Evolutionary conservation across 2,113 vertebrate species (phyloP), one percentile per base, ranked within the genome.

Genomic region (Atractosteus spatula): DNA sequence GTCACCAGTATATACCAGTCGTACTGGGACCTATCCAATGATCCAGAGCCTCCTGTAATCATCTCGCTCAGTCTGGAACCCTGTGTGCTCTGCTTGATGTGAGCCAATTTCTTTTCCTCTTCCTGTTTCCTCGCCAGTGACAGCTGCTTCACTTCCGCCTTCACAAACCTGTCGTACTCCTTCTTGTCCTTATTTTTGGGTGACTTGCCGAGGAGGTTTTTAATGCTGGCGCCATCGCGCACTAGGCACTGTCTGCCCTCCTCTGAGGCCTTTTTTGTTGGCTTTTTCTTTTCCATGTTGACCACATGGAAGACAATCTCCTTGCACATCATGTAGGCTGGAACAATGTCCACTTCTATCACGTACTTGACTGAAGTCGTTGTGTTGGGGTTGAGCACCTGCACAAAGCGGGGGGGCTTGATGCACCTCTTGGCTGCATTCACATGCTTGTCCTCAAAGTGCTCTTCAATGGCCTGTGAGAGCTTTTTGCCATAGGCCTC

Each of bases 331-430:
- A 13, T 42, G 41, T 64, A 64, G 12, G 41, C 44, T 29, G 62
- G 62, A 29, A 42, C 62, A 7, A 64, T 64, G 62, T 64, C 62
- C 29, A 64, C 62, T 42, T 64, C 62, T 4, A 64, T 64, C 12
- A 64, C 62, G 7, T 42, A 64, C 3, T 29, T 64, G 41, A 42
- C 44, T 10, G 41, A 29, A 29, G 41, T 42, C 12, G 3, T 42
- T 29, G 17, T 29, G 17, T 29, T 29, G 17, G 17, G 17, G 17
- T 29, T 29, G 17, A 29, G 17, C 17, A 29, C 17, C 17, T 29
- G 1, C 17, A 29, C 17, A 29, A 29, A 29, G 17, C 17, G 17
- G 17, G 17, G 17, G 17, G 17, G 17, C 17, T 29, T 29, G 17
- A 29, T 29, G 17, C 17, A 29, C 17, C 17, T 29, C 17, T 29